Evolutionary conservation across 2,888 invertebrate species (phyloP).

Genomic region (Oligia strigilis): DNA sequence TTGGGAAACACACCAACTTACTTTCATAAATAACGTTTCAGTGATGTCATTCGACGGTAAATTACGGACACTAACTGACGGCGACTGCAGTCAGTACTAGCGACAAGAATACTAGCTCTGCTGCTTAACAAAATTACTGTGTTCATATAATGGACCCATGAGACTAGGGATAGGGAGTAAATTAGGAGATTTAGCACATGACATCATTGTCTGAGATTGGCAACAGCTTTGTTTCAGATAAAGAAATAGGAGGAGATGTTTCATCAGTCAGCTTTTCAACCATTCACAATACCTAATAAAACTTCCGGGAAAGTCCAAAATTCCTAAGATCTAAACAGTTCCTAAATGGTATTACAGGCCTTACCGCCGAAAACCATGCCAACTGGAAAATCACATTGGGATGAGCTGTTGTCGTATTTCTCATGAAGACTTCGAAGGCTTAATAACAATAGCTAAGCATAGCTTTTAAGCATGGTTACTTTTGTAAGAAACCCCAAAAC

Average conservation of each 20-base stretch:
- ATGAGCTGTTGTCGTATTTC: neutral
- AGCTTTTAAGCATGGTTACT: constrained; percentile 1
- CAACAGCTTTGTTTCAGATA: neutral
- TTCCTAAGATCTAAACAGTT: neutral
- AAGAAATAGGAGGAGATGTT: neutral
- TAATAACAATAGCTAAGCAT: neutral
- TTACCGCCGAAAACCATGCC: no score
- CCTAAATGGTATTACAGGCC: neutral
- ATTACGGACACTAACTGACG: neutral
- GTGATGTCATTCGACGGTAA: no score
- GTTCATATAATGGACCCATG: neutral
- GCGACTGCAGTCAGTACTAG: neutral
- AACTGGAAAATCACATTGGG: neutral
- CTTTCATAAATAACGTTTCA: no score
- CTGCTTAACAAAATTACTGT: neutral
- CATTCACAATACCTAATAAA: neutral
- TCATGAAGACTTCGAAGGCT: neutral
- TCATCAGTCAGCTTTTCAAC: neutral
- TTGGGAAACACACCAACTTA: neutral
- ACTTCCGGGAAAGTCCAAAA: neutral
- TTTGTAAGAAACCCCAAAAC: constrained; percentile 6
- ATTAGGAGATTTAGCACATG: neutral
- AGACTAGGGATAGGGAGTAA: neutral
- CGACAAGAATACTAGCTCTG: neutral
- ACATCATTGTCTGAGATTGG: neutral